These are phyloP conservation scores for Hyla sarda DNA, from an alignment of 2,113 vertebrate genomes.

Conservation along the genomic window DNA sequence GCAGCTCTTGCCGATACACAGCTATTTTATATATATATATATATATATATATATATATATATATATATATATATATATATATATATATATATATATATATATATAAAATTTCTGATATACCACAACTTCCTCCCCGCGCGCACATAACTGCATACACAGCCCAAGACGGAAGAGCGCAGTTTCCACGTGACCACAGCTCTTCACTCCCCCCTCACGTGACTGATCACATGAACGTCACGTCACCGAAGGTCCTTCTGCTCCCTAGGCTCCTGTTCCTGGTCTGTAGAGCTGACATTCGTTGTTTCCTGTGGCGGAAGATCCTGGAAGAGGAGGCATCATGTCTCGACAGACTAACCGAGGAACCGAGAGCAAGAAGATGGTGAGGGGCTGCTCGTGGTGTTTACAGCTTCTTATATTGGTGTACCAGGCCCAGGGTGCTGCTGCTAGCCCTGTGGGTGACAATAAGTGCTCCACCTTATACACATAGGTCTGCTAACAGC, in stretches of 20 bases:
- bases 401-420: background rate
- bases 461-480: background rate
- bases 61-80: no score
- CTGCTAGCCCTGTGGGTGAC: background rate
- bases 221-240: background rate
- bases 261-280: background rate
- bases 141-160: background rate
- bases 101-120: no score
- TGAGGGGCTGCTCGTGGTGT: conserved; percentile 65
- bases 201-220: background rate
- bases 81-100: no score
- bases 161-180: no score
- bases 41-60: no score
- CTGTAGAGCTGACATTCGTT: background rate
- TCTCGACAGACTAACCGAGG: conserved; percentile 91
- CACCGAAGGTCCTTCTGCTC: background rate
- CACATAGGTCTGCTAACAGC: no score
- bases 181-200: background rate
- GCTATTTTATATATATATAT: no score
- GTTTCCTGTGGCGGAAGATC: background rate
- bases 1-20: no score
- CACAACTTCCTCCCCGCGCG: no score
- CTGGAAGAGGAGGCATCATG: conserved; percentile 74
- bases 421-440: background rate
- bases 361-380: conserved; percentile 97